These are phyloP conservation scores for Leptosomus discolor DNA, from an alignment of 2,113 vertebrate genomes.

Conservation along the genomic window DNA sequence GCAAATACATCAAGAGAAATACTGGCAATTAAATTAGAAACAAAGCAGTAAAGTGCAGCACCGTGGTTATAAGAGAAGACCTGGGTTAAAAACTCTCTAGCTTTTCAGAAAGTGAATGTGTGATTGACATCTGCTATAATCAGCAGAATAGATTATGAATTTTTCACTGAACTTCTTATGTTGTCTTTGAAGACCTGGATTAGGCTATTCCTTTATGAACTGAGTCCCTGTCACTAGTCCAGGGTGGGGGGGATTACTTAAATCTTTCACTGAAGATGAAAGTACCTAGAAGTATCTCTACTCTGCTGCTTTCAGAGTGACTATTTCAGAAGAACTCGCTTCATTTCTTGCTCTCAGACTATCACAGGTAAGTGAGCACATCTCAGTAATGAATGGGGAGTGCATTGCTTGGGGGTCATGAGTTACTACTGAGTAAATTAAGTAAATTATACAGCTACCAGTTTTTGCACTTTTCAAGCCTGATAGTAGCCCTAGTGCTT, in stretches of 20 bases:
- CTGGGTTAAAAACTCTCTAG: neutral
- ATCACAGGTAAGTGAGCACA: neutral
- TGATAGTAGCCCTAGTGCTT: neutral
- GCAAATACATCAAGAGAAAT: neutral
- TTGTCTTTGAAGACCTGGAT: neutral
- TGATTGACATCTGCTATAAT: neutral
- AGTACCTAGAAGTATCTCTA: neutral
- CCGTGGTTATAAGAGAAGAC: neutral
- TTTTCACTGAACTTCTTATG: neutral
- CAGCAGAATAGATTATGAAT: neutral
- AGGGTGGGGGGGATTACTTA: neutral
- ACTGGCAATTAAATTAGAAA: neutral
- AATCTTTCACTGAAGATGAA: neutral
- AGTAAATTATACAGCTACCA: neutral
- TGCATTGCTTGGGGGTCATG: neutral
- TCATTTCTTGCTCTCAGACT: neutral
- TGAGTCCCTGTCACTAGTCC: neutral
- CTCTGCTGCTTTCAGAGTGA: neutral
- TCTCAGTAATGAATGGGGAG: neutral
- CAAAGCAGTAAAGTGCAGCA: neutral
- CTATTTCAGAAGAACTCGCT: neutral
- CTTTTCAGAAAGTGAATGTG: neutral
- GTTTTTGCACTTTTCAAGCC: neutral
- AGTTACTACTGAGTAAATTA: neutral
- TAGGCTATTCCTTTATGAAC: neutral